phyloP scores from a whole-genome alignment of 2,113 vertebrate species.

The Eupsittula cactorum region DNA sequence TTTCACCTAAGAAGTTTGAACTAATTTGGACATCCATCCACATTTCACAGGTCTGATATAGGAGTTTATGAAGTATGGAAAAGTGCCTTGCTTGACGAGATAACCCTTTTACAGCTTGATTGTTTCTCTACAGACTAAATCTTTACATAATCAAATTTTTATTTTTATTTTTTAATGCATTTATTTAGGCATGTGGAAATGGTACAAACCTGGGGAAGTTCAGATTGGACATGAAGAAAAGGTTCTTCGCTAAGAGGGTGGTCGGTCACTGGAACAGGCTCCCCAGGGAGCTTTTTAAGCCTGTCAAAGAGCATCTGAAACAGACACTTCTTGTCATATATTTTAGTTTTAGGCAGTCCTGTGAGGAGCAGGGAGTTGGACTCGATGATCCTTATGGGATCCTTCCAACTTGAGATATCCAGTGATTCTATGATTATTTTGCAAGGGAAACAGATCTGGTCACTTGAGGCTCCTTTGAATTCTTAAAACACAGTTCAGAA shows the following conservation, averaged over 20 bases:
- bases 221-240: not conserved
- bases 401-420: not conserved
- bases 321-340: not conserved
- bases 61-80: not conserved
- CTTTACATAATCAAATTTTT: not conserved
- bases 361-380: not conserved
- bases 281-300: too few relatives aligned
- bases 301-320: not conserved
- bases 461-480: not conserved
- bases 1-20: not conserved
- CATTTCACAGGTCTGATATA: not conserved
- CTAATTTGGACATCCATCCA: not conserved
- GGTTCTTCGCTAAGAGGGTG: not conserved
- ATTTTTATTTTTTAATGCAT: not conserved
- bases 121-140: not conserved
- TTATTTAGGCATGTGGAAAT: not conserved
- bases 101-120: not conserved
- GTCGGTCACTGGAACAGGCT: not conserved
- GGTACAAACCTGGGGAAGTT: not conserved
- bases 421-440: not conserved
- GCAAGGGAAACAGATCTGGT: not conserved
- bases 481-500: not conserved
- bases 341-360: not conserved
- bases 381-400: not conserved
- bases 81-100: not conserved